Conservation (phyloP, 2,113 vertebrate species). For the Pionites leucogaster region DNA sequence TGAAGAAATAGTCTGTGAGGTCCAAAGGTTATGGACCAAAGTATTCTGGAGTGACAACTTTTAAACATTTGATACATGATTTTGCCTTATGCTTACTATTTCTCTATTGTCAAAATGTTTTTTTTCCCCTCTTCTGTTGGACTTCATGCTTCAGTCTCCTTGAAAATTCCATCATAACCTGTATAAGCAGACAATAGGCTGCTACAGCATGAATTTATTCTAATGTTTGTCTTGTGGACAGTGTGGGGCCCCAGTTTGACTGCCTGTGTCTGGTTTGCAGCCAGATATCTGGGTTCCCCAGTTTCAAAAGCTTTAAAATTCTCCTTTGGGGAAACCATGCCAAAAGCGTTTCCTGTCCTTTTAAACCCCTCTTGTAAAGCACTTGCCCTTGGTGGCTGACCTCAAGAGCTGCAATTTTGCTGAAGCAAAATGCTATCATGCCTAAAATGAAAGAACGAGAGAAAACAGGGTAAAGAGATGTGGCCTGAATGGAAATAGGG, state of each 20-base stretch:
- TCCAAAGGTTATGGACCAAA: not conserved
- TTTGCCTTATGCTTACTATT: not conserved
- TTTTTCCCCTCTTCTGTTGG: not conserved
- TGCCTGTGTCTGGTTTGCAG: not conserved
- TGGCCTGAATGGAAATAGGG: not conserved
- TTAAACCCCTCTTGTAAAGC: not conserved
- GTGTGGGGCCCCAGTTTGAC: not conserved
- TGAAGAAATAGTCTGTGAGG: not conserved
- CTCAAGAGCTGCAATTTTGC: not conserved
- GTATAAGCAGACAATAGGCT: slow-evolving; percentile 33
- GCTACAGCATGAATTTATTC: not conserved
- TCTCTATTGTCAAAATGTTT: not conserved
- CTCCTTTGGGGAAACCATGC: not conserved
- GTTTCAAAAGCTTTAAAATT: not conserved
- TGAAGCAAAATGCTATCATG: slow-evolving; percentile 25
- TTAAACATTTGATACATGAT: not conserved
- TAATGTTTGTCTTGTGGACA: not conserved
- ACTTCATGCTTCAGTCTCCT: not conserved
- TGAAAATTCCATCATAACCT: slow-evolving; percentile 4
- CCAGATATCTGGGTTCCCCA: not conserved
- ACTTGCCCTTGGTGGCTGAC: not conserved
- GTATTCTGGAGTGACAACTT: not conserved
- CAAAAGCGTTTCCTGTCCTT: not conserved
- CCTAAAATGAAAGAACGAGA: slow-evolving; percentile 16
- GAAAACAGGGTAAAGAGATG: not conserved